A percentile compares a stretch with the other conserved stretches of the same genome.
phyloP scores from a whole-genome alignment of 2,888 invertebrate species.

The Amphipoea lucens region DNA sequence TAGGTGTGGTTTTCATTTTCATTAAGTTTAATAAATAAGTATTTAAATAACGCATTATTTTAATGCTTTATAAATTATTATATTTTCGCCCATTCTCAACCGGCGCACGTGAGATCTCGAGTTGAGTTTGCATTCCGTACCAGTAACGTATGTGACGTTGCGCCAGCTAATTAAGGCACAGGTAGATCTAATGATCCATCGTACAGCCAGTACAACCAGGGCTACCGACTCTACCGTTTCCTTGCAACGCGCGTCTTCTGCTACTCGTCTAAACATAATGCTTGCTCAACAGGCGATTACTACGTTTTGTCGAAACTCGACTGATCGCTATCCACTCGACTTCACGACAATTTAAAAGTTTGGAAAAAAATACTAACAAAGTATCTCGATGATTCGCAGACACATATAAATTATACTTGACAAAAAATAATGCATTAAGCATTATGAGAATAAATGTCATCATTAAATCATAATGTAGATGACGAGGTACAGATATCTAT shows the following conservation, averaged over 20 bases:
- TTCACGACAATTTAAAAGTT: not conserved
- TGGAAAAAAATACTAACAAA: not conserved
- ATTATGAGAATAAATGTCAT: not conserved
- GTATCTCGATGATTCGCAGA: constrained; percentile 1
- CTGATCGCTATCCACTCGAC: not conserved
- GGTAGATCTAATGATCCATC: not conserved
- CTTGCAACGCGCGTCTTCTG: not conserved
- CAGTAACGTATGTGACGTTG: not conserved
- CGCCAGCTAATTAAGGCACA: not conserved
- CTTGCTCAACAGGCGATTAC: not conserved
- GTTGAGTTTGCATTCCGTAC: not conserved
- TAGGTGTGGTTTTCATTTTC: not conserved
- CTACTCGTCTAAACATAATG: constrained; percentile 9
- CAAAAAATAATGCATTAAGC: too few relatives aligned
- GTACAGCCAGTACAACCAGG: not conserved
- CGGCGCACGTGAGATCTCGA: not conserved
- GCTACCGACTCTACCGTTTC: not conserved
- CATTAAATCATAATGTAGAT: not conserved
- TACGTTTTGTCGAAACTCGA: not conserved
- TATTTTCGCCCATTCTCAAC: not conserved
- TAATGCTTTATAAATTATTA: not conserved
- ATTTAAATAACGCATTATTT: not conserved
- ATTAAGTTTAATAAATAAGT: too few relatives aligned
- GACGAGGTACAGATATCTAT: too few relatives aligned
- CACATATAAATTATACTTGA: not conserved